A percentile compares a stretch with the other conserved stretches of the same genome.
phyloP scores from a whole-genome alignment of 2,113 vertebrate species.

The Bubo scandiacus region DNA sequence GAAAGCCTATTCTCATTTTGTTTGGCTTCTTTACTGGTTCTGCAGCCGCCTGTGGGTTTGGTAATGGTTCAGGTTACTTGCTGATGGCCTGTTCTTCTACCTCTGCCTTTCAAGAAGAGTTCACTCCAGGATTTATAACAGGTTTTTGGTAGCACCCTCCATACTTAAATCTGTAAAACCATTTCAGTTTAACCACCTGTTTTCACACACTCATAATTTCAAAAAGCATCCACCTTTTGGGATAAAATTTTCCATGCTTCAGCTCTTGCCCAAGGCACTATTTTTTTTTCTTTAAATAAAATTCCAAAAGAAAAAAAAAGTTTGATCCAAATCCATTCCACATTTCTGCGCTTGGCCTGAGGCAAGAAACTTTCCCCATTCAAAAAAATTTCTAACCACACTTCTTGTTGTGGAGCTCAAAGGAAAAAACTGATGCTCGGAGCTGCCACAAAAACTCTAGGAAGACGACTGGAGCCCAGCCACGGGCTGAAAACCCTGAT shows the following conservation, averaged over 20 bases:
- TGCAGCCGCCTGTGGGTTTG: constrained; percentile 12
- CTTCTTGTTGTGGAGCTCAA: not conserved
- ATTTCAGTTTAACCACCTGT: constrained; percentile 53
- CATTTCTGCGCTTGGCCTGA: not conserved
- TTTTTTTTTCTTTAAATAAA: not conserved
- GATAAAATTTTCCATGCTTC: constrained; percentile 34
- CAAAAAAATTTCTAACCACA: not conserved
- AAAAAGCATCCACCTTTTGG: not conserved
- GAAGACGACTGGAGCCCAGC: not conserved
- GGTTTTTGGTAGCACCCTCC: constrained; percentile 28
- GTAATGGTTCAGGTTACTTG: constrained; percentile 14
- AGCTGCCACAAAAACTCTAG: not conserved
- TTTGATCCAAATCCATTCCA: constrained; percentile 26
- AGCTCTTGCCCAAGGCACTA: not conserved
- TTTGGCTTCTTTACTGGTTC: not conserved
- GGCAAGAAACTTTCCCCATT: not conserved
- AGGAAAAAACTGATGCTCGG: not conserved
- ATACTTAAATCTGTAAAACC: constrained; percentile 17
- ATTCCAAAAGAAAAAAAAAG: not conserved
- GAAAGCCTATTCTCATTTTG: not conserved
- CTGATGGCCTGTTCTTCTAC: not conserved
- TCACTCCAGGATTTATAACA: constrained; percentile 25
- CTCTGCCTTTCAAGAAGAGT: constrained; percentile 19
- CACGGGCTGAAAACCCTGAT: not conserved
- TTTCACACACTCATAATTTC: constrained; percentile 30